Conservation (phyloP, 1,140 invertebrate genomes). For the Propsilocerus akamusi region DNA sequence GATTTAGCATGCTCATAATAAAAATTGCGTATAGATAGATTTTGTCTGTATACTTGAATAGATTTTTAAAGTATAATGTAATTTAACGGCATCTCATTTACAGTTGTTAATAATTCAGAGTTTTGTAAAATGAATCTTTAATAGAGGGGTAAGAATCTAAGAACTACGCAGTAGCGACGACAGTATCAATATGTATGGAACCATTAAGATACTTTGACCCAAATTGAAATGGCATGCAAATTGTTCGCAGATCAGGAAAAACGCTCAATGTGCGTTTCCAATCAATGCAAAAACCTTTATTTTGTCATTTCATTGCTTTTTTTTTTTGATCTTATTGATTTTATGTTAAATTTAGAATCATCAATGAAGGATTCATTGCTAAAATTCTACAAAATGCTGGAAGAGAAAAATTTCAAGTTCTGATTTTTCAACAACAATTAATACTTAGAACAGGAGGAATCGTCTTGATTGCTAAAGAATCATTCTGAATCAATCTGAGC, state of each 20-base stretch:
- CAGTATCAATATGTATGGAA: neutral
- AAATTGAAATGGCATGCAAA: neutral
- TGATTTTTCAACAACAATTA: neutral
- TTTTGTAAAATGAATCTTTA: too few relatives aligned
- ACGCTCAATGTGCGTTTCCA: neutral
- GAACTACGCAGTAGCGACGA: too few relatives aligned
- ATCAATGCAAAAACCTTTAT: neutral
- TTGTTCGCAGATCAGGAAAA: neutral
- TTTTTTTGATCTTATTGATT: neutral
- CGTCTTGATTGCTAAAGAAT: neutral
- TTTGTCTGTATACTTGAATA: too few relatives aligned
- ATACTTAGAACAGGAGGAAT: neutral
- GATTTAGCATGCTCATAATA: too few relatives aligned
- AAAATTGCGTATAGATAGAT: too few relatives aligned
- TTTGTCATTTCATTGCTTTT: neutral
- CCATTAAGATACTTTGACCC: neutral
- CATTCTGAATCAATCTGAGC: constrained; percentile 1
- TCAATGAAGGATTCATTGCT: neutral
- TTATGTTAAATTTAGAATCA: neutral
- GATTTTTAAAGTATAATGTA: too few relatives aligned
- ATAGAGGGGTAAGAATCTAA: too few relatives aligned
- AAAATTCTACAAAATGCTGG: neutral
- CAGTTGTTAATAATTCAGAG: too few relatives aligned
- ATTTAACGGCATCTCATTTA: too few relatives aligned
- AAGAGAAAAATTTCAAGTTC: neutral